Conservation (phyloP, 2,113 vertebrate genomes). For the Rattus rattus region DNA sequence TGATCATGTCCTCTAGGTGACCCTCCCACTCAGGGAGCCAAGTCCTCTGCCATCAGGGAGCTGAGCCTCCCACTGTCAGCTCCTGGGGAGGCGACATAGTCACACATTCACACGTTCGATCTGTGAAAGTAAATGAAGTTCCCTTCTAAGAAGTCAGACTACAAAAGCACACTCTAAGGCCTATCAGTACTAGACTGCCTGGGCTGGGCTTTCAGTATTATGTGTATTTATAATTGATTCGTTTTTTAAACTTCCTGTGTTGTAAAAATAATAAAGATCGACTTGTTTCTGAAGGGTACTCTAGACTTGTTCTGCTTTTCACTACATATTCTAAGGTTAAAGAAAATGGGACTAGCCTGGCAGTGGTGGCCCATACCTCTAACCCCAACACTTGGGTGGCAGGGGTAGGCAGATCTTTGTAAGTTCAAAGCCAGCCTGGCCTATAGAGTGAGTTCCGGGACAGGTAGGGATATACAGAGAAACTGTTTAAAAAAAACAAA, state of each 20-base stretch:
- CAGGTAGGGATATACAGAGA: neutral
- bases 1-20: neutral
- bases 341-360: neutral
- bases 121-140: conserved; percentile 59
- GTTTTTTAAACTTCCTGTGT: neutral
- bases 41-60: conserved; percentile 66
- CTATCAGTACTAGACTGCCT: neutral
- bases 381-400: neutral
- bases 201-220: neutral
- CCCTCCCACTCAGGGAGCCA: neutral
- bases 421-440: neutral
- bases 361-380: neutral
- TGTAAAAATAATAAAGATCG: conserved; percentile 19
- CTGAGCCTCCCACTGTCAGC: neutral
- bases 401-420: neutral
- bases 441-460: neutral
- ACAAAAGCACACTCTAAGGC: conserved; percentile 38
- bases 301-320: conserved; percentile 25
- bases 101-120: conserved; percentile 46
- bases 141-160: conserved; percentile 29
- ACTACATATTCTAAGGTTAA: neutral
- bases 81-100: neutral
- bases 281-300: conserved; percentile 3
- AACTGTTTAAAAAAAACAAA: neutral
- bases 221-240: neutral